Conservation (phyloP, 1,140 invertebrate genomes). For the Neotoxoptera formosana region DNA sequence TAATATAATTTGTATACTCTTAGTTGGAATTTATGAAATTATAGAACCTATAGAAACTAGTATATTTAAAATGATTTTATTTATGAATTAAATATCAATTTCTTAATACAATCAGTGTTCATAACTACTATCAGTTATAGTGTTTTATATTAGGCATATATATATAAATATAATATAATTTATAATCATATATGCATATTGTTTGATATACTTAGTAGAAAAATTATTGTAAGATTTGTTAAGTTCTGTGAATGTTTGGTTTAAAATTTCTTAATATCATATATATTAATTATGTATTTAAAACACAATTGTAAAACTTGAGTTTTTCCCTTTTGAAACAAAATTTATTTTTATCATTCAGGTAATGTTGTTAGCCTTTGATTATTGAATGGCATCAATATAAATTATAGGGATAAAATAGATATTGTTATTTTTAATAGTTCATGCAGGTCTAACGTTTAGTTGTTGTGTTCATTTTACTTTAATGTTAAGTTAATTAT, state of each 20-base stretch:
- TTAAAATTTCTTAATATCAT: neutral
- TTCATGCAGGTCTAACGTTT: neutral
- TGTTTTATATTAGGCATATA: no score
- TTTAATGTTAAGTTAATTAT: conserved; percentile 26
- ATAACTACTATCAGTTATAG: neutral
- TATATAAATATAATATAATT: neutral
- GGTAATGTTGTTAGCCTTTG: neutral
- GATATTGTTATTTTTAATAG: neutral
- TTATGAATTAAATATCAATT: neutral
- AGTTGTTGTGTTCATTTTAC: conserved; percentile 51
- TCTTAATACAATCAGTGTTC: neutral
- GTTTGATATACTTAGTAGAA: neutral
- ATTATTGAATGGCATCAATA: neutral
- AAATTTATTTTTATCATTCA: neutral
- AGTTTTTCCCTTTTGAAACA: neutral
- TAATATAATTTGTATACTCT: neutral
- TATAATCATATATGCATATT: neutral
- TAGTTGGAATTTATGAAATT: neutral
- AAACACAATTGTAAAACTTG: neutral
- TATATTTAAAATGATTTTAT: neutral
- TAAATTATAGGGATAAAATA: neutral
- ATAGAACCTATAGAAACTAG: neutral
- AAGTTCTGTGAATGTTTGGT: neutral
- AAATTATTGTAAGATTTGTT: conserved; percentile 1
- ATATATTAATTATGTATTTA: neutral